A percentile compares a stretch with the other conserved stretches of the same genome.
These are phyloP conservation scores for Nannobrachium achirus DNA, from an alignment of 2,113 vertebrate genomes.

Conservation along the genomic window DNA sequence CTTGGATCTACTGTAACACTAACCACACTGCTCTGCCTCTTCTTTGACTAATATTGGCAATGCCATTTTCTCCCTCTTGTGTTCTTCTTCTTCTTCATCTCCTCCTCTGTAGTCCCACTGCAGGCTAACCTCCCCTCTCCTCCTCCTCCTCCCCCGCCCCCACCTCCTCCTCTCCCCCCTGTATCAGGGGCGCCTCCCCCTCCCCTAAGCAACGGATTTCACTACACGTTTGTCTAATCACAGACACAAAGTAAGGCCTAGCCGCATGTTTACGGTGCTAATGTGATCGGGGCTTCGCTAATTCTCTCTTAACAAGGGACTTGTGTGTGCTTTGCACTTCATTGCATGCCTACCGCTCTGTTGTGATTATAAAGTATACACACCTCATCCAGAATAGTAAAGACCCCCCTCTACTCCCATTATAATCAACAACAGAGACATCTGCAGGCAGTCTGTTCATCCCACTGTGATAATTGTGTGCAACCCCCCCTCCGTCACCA, in stretches of 20 bases:
- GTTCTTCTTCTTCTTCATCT: conserved; percentile 68
- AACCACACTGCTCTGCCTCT: conserved; percentile 1
- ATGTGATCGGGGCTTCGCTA: conserved; percentile 51
- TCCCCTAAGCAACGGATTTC: conserved; percentile 96
- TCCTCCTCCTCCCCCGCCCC: conserved; percentile 85
- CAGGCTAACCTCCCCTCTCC: conserved; percentile 84
- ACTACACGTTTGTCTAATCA: conserved; percentile 99
- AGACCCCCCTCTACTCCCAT: conserved; percentile 41
- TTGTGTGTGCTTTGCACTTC: conserved; percentile 44
- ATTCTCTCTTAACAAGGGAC: conserved; percentile 34
- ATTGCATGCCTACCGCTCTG: conserved; percentile 46
- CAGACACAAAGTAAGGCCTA: conserved; percentile 90
- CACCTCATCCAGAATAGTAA: conserved; percentile 44
- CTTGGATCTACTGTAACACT: neutral
- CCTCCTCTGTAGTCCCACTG: conserved; percentile 86
- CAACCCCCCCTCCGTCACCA: conserved; percentile 71
- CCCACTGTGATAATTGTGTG: conserved; percentile 79
- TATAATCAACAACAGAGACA: conserved; percentile 72
- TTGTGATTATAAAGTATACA: conserved; percentile 54
- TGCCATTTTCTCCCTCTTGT: conserved; percentile 38
- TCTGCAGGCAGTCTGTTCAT: conserved; percentile 72
- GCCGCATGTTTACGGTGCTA: conserved; percentile 71
- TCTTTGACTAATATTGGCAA: conserved; percentile 35
- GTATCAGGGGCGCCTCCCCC: conserved; percentile 72
- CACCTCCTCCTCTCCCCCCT: conserved; percentile 84